Evolutionary conservation across 1,140 invertebrate genomes (phyloP).

Genomic region (Drepana arcuata): DNA sequence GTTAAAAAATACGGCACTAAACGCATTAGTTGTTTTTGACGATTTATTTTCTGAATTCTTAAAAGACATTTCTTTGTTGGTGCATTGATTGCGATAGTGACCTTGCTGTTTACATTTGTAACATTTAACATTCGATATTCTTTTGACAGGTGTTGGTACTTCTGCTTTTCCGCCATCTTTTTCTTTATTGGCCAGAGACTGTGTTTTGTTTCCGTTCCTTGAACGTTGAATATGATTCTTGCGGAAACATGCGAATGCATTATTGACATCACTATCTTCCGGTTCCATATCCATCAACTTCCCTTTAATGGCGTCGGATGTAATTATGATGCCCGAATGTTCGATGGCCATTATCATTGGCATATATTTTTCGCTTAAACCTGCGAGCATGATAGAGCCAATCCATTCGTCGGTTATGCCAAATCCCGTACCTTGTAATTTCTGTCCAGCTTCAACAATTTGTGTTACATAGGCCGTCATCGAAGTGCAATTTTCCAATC

Average conservation of each 20-base stretch:
- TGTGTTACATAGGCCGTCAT: conserved; percentile 19
- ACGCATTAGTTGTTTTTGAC: neutral
- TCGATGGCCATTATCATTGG: conserved; percentile 29
- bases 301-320: conserved; percentile 21
- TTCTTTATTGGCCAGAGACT: neutral
- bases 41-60: neutral
- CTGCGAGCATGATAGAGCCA: conserved; percentile 31
- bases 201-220: neutral
- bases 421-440: conserved; percentile 22
- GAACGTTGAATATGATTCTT: conserved; percentile 2
- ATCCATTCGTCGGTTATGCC: conserved; percentile 33
- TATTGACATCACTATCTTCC: conserved; percentile 7
- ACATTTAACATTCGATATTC: too few relatives aligned
- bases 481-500: conserved; percentile 20
- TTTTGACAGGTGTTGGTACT: neutral
- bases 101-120: neutral
- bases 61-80: neutral
- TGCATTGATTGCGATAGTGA: neutral
- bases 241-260: conserved; percentile 11
- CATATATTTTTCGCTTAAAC: conserved; percentile 30
- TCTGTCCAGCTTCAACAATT: conserved; percentile 10
- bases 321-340: conserved; percentile 4
- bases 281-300: conserved; percentile 20
- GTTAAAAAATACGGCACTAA: neutral
- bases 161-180: neutral